Conservation (phyloP, 2,888 invertebrate genomes). For the Acanthoscelides obtectus region DNA sequence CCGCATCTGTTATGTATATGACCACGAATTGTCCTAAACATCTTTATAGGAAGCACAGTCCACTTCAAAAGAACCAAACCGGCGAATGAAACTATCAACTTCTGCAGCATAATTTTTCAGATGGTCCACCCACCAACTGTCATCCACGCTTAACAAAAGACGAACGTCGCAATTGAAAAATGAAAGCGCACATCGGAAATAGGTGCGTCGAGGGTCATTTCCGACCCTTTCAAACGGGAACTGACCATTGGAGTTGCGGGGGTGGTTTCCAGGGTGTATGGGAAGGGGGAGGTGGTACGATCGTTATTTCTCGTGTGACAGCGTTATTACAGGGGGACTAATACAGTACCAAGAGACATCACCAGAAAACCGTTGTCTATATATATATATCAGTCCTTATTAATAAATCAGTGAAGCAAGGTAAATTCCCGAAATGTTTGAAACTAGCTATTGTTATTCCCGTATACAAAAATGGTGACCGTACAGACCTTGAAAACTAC, state of each 20-base stretch:
- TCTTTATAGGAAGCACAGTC: background rate
- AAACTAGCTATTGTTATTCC: too few relatives aligned
- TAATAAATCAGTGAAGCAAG: too few relatives aligned
- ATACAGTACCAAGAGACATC: too few relatives aligned
- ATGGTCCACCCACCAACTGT: slow-evolving; percentile 16
- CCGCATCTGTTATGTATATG: background rate
- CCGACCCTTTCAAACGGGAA: background rate
- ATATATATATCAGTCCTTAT: too few relatives aligned
- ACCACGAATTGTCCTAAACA: background rate
- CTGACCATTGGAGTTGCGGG: background rate
- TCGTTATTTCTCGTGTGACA: background rate
- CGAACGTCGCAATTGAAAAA: background rate
- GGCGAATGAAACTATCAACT: background rate
- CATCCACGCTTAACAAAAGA: background rate
- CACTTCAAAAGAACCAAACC: background rate
- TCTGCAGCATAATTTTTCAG: slow-evolving; percentile 5
- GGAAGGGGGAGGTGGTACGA: background rate
- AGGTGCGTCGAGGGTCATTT: background rate
- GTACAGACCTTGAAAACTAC: too few relatives aligned
- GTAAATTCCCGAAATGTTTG: too few relatives aligned
- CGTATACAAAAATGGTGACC: too few relatives aligned
- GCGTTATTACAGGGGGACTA: too few relatives aligned
- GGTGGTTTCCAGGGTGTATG: background rate
- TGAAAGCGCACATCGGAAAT: too few relatives aligned
- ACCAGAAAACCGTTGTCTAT: too few relatives aligned